These are phyloP conservation scores for Eudemis profundana DNA, from an alignment of 2,888 invertebrate species.

Conservation along the genomic window DNA sequence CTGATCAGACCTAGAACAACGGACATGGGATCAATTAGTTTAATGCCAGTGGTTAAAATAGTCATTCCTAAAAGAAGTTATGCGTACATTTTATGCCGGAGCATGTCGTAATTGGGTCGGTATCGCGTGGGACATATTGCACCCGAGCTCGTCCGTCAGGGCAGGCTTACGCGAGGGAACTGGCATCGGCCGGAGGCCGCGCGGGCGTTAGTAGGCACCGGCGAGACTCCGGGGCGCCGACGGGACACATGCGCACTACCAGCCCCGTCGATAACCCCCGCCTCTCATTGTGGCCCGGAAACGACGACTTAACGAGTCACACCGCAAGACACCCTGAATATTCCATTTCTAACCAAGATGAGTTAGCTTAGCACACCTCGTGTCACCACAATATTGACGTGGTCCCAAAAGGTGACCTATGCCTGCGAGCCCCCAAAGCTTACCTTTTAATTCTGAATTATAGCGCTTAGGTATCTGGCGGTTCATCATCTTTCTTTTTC, in stretches of 20 bases:
- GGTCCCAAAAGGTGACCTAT: neutral
- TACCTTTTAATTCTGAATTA: neutral
- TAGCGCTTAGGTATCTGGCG: neutral
- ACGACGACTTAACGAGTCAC: constrained; percentile 78
- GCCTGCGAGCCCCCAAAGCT: constrained; percentile 11
- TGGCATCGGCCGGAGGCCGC: constrained; percentile 69
- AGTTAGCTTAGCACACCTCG: constrained; percentile 36
- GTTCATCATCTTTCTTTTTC: neutral
- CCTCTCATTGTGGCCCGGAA: constrained; percentile 81
- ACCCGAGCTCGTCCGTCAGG: constrained; percentile 57
- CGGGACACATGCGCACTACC: constrained; percentile 77
- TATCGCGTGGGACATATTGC: constrained; percentile 58
- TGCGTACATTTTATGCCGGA: constrained; percentile 47
- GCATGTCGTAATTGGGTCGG: constrained; percentile 60
- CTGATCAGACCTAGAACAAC: constrained; percentile 70
- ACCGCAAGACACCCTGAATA: constrained; percentile 70
- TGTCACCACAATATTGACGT: constrained; percentile 20
- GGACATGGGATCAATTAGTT: constrained; percentile 57
- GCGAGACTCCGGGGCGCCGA: constrained; percentile 81
- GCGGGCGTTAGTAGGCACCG: constrained; percentile 74
- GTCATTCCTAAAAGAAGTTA: neutral
- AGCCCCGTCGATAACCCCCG: constrained; percentile 78
- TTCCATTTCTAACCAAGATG: constrained; percentile 47
- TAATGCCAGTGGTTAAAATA: neutral
- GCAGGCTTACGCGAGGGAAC: constrained; percentile 68